Percentiles rank a stretch among this genome's conserved stretches.
Conservation (phyloP, 2,113 vertebrate genomes). For the Furnarius figulus region DNA sequence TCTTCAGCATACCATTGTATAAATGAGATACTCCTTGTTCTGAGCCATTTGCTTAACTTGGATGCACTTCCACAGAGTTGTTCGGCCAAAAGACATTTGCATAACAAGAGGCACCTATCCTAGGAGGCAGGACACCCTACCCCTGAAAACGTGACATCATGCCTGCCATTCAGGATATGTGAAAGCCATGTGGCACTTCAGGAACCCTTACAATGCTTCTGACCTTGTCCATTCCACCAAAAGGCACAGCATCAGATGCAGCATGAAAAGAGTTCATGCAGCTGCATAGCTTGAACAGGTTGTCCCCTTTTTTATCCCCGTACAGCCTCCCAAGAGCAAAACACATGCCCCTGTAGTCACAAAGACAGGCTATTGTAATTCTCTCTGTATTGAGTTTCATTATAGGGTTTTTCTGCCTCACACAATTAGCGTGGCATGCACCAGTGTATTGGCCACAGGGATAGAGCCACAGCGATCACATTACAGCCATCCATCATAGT, state of each 20-base stretch:
- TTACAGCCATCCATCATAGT: background rate
- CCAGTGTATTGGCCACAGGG: accelerated
- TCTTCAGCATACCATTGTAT: background rate
- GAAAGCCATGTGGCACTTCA: background rate
- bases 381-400: background rate
- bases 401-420: background rate
- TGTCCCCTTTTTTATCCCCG: constrained; percentile 27
- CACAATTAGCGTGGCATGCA: background rate
- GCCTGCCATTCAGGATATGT: background rate
- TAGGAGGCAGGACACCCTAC: background rate
- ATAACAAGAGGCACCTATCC: background rate
- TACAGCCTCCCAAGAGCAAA: background rate
- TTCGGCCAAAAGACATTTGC: background rate
- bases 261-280: background rate
- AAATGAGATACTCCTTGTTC: background rate
- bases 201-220: background rate
- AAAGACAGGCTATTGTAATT: constrained; percentile 14
- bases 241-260: accelerated
- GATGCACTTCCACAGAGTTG: background rate
- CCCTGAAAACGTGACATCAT: accelerated
- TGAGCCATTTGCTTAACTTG: background rate
- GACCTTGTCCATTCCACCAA: background rate
- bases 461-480: background rate
- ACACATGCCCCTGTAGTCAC: background rate
- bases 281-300: background rate